Conservation (phyloP, 2,888 invertebrate species). For the Eupithecia abbreviata region DNA sequence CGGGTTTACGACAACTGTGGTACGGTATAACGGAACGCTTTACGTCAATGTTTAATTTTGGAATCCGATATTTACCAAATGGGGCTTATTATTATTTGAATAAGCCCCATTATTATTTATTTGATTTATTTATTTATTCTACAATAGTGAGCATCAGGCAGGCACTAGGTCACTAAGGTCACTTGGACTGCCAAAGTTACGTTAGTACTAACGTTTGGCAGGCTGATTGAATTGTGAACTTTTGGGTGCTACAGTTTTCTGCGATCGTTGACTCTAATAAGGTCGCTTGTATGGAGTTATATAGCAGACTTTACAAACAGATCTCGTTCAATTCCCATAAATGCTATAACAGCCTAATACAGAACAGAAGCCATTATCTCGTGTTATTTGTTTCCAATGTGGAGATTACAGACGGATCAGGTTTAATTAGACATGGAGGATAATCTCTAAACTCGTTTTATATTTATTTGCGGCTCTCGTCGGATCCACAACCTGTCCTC, state of each 20-base stretch:
- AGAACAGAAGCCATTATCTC: neutral
- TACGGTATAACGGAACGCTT: neutral
- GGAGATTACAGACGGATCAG: neutral
- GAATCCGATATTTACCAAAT: neutral
- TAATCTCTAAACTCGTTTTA: neutral
- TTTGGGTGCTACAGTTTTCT: neutral
- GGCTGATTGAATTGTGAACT: neutral
- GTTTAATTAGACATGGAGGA: neutral
- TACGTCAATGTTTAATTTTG: neutral
- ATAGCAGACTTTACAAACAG: neutral
- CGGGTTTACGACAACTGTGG: constrained; percentile 11
- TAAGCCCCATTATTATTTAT: too few relatives aligned
- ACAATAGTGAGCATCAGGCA: too few relatives aligned
- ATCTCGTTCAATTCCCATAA: neutral
- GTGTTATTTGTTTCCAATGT: constrained; percentile 6
- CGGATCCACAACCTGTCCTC: neutral
- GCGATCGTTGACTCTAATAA: neutral
- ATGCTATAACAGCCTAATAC: neutral
- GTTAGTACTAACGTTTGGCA: neutral
- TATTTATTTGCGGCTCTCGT: neutral
- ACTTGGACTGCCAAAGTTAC: neutral
- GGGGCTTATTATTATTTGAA: neutral
- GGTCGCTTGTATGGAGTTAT: too few relatives aligned
- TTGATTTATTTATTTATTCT: too few relatives aligned
- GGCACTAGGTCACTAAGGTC: neutral